A percentile compares a stretch with the other conserved stretches of the same genome.
Conservation (phyloP, 2,888 invertebrate species). For the Meganola albula region DNA sequence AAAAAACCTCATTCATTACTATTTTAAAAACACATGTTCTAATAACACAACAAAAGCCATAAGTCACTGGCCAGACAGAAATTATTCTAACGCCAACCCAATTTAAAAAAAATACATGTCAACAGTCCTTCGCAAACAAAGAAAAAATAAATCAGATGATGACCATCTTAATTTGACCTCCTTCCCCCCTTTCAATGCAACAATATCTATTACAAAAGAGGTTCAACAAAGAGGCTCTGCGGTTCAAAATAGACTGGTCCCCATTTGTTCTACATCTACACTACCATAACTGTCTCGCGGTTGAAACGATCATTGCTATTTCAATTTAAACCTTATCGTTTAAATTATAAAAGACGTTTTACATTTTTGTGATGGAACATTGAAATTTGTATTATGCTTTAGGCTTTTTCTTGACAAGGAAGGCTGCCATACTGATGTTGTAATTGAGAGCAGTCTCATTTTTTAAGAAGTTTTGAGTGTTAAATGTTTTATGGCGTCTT, state of each 20-base stretch:
- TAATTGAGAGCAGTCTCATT: constrained; percentile 47
- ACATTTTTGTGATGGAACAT: constrained; percentile 7
- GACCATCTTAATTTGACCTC: constrained; percentile 35
- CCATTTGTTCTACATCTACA: constrained; percentile 47
- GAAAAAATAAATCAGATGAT: constrained; percentile 68
- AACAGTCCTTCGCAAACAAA: constrained; percentile 69
- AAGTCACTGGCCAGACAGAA: constrained; percentile 35
- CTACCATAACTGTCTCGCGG: constrained; percentile 41
- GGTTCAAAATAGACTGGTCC: constrained; percentile 38
- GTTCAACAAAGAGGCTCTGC: constrained; percentile 54
- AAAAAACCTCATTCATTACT: constrained; percentile 21
- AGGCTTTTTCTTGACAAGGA: constrained; percentile 25
- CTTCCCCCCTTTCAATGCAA: constrained; percentile 36
- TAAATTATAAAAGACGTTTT: constrained; percentile 23
- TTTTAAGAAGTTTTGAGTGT: constrained; percentile 21
- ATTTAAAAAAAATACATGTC: constrained; percentile 55
- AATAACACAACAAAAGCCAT: constrained; percentile 28
- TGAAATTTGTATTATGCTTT: constrained; percentile 17
- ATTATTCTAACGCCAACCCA: constrained; percentile 31
- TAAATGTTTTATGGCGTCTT: constrained; percentile 14
- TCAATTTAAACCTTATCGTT: constrained; percentile 44
- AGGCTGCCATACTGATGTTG: constrained; percentile 33
- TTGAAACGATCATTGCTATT: constrained; percentile 34
- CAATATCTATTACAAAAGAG: constrained; percentile 30
- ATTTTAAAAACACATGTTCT: constrained; percentile 29